Base-by-base conservation (phyloP, 2,888 invertebrate genomes). In the Entomobrya proxima region DNA sequence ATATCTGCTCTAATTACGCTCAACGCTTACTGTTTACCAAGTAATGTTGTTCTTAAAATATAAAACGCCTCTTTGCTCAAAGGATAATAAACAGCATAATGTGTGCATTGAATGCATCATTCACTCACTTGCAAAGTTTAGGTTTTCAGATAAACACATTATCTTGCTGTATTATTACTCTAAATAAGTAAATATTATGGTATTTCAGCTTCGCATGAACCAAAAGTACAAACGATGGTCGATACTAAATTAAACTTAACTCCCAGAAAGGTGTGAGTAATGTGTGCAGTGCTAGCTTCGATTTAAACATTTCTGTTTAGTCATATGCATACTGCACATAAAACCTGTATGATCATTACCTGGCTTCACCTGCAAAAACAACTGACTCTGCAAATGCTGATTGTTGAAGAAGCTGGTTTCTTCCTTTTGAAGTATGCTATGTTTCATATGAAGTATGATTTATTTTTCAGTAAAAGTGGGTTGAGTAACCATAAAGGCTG, bases 1-100 rank as follows among this genome's bases (percentile, higher is more conserved):
- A 21, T 44, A 1, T 76, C 47, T 47, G 76, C 76, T 76, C 76
- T 76, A 44, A 76, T 76, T 58, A 76, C 55, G 35, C 5, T 32
- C 4, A 37, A 37, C 21, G 35, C 32, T 30, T n/a, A 32, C 61
- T 47, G 3, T 47, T 47, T 47, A 15, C 13, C n/a, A 13, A 2
- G 5, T 47, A 13, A 47, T 15, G 7, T 47, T n/a, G n/a, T n/a
- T n/a, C n/a, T n/a, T n/a, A n/a, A n/a, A n/a, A n/a, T n/a, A n/a
- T n/a, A n/a, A n/a, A n/a, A n/a, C n/a, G n/a, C n/a, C n/a, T n/a
- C n/a, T n/a, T n/a, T n/a, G n/a, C n/a, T n/a, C n/a, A n/a, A n/a
- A 47, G n/a, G 3, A 61, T 32, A 61, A 32, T 52, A 52, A 21
- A 21, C n/a, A 11, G n/a, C 11, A 55, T 55, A 55, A 52, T 6